Base-by-base conservation (phyloP, 2,888 invertebrate genomes). In the Platycheirus rosarum region DNA sequence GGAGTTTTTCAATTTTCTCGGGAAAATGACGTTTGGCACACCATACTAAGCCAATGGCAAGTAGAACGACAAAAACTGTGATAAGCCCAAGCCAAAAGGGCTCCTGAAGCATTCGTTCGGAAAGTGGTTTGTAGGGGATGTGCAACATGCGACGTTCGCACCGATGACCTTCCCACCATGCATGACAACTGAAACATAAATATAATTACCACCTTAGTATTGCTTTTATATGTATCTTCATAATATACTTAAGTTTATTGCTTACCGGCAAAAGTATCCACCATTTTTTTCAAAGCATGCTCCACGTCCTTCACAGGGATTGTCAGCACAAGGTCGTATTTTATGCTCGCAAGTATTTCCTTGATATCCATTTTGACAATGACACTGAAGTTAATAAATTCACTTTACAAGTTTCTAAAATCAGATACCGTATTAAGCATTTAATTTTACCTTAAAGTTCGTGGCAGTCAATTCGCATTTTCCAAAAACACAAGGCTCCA, bases 81-180 rank as follows among this genome's bases (percentile, higher is more conserved):
- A 97, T 95, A 40, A 97, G 92, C 0, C 97, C 97, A 46, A 97
- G 91, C 97, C 97, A 97, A 90, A 97, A 97, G 0, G 97, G 97
- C 88, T 97, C 96, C 86, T 96, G 95, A 29, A 97, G 91, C 95
- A 97, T 95, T 23, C 95, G 91, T 85, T 96, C 94, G 8, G 96
- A 95, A 14, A 96, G 91, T 3, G 94, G 94, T 86, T 93, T 94
- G 89, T 93, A 94, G 0, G 94, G 94, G 75, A 94, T 94, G 86
- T 94, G 93, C 85, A 94, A 92, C 91, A 94, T 93, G 44, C 93
- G 91, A 62, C 91, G 91, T 89, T 96, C 95, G 87, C 96, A 96
- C 84, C 93, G 92, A 86, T 91, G 88, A 53, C 95, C 95, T 88
- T 93, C 93, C 93, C 94, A 95, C 91, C 95, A 95, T 0, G 95